Evolutionary conservation across 2,888 invertebrate genomes (phyloP), one percentile per base, ranked within the genome.

Genomic region (Schrankia costaestrigalis): DNA sequence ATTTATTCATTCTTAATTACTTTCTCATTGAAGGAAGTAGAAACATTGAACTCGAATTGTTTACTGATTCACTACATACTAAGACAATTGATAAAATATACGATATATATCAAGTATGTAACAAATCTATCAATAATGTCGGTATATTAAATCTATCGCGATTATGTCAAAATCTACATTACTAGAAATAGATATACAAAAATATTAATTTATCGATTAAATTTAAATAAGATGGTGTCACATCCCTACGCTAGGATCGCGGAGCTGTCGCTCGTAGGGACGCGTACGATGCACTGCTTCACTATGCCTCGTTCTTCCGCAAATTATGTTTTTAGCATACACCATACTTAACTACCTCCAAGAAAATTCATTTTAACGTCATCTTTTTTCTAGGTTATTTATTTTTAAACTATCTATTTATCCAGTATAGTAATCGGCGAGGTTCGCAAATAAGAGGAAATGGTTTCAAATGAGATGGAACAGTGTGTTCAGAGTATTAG

Each of bases 401-500:
- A 27, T 26, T 37, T 28, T 29, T 24, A 31, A 34, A 30, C 14
- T 45, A 43, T 38, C 39, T 41, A 45, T 47, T 37, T 22, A 43
- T 35, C 11, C 27, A 35, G 31, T 37, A 48, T 45, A 21, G 6
- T 21, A 11, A 49, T 44, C 30, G 36, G 13, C 31, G 31, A 32
- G 39, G 50, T 57, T 47, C 35, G 47, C 47, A 52, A 55, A 55
- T 52, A 51, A 50, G 42, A 66, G 72, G 69, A 74, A 71, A 63
- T 68, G 67, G 66, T 36, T 59, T 61, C 53, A 68, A 78, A 77
- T 77, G 78, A 73, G 73, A 66, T 72, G 78, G 78, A 77, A 76
- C 78, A 48, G 50, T 59, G 56, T 45, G 29, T 30, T 10, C 4
- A 30, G 26, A 35, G 32, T 46, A 38, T 39, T 42, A 40, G 45